Conservation (phyloP, 2,888 invertebrate species). For the Latrodectus hesperus region DNA sequence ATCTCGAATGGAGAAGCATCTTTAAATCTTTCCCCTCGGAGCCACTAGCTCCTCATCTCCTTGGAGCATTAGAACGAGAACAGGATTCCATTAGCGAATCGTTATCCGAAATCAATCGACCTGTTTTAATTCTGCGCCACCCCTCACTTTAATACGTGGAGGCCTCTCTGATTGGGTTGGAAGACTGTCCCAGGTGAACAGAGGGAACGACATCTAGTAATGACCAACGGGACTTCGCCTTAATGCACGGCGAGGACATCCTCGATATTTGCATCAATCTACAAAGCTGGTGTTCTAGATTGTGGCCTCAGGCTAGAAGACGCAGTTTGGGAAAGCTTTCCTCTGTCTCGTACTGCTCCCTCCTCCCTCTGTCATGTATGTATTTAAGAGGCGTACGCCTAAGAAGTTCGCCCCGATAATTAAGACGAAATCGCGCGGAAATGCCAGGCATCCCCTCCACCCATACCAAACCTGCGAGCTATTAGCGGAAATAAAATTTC, state of each 20-base stretch:
- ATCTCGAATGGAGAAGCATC: constrained; percentile 26
- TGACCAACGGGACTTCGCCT: constrained; percentile 61
- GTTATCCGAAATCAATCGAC: constrained; percentile 69
- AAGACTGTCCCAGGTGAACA: constrained; percentile 19
- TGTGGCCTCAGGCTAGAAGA: constrained; percentile 25
- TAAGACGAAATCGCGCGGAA: constrained; percentile 62
- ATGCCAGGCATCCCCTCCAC: constrained; percentile 38
- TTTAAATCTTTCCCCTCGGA: constrained; percentile 40
- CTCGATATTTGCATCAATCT: constrained; percentile 61
- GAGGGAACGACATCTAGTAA: constrained; percentile 43
- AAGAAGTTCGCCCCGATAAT: constrained; percentile 47
- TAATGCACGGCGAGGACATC: constrained; percentile 58
- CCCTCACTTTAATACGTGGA: constrained; percentile 1
- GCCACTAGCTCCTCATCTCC: constrained; percentile 1
- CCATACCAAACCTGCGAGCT: constrained; percentile 21
- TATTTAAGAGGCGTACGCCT: constrained; percentile 53
- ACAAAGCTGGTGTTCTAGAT: constrained; percentile 41
- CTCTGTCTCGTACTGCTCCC: neutral
- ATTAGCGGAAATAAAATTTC: constrained; percentile 58
- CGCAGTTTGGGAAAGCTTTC: neutral
- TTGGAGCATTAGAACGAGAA: constrained; percentile 28
- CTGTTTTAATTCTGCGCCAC: constrained; percentile 56
- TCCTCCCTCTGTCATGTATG: constrained; percentile 16
- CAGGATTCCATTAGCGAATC: constrained; percentile 59
- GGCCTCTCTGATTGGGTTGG: constrained; percentile 41